phyloP scores from a whole-genome alignment of 2,888 invertebrate genomes.

The Drosophila demipolita region DNA sequence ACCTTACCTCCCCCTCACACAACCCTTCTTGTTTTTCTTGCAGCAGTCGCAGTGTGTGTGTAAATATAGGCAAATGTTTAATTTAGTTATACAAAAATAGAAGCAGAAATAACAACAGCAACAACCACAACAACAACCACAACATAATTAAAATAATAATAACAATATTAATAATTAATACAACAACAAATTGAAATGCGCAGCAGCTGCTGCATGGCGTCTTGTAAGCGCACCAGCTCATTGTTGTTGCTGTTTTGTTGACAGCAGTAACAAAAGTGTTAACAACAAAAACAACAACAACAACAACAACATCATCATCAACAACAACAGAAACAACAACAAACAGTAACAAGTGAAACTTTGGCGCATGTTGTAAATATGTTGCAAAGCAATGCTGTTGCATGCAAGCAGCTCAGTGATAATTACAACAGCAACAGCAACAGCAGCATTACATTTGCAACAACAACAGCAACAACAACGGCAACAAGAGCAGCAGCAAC shows the following conservation, averaged over 20 bases:
- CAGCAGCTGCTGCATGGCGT: slow-evolving; percentile 49
- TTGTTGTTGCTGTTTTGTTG: slow-evolving; percentile 49
- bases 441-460: slow-evolving; percentile 29
- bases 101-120: slow-evolving; percentile 10
- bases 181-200: slow-evolving; percentile 25
- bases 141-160: background rate
- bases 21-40: slow-evolving; percentile 14
- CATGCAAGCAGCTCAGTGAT: slow-evolving; percentile 59
- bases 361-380: slow-evolving; percentile 53
- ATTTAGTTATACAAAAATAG: slow-evolving; percentile 31
- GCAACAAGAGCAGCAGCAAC: slow-evolving; percentile 38
- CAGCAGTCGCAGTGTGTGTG: slow-evolving; percentile 50
- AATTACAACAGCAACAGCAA: slow-evolving; percentile 45
- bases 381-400: slow-evolving; percentile 74
- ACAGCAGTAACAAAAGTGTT: slow-evolving; percentile 19
- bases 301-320: slow-evolving; percentile 25
- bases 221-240: slow-evolving; percentile 25
- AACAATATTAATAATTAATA: slow-evolving; percentile 10
- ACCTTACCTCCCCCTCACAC: background rate
- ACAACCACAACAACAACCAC: slow-evolving; percentile 1
- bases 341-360: slow-evolving; percentile 36
- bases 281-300: slow-evolving; percentile 17
- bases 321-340: slow-evolving; percentile 23
- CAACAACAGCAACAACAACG: slow-evolving; percentile 31
- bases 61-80: slow-evolving; percentile 54